Conservation (phyloP, 2,113 vertebrate species). For the Paracanthobrama guichenoti region DNA sequence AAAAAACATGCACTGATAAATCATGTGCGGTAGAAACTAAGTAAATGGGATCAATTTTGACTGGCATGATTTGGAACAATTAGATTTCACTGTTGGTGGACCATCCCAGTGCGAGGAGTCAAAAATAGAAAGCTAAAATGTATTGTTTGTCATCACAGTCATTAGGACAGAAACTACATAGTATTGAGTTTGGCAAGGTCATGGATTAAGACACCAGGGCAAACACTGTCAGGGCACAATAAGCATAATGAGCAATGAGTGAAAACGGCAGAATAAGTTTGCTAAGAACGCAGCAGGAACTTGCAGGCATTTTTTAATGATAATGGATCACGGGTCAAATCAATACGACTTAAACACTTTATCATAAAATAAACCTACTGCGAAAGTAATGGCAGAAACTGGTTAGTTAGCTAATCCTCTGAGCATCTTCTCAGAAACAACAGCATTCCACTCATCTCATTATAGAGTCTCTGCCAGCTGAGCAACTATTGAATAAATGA, state of each 20-base stretch:
- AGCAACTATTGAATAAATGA: slow-evolving; percentile 48
- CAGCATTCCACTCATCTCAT: slow-evolving; percentile 18
- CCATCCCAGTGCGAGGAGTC: neutral
- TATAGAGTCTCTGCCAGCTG: slow-evolving; percentile 44
- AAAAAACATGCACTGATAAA: neutral
- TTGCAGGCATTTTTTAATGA: neutral
- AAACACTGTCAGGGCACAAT: neutral
- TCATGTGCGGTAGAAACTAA: neutral
- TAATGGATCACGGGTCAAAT: slow-evolving; percentile 24
- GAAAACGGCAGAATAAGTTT: neutral
- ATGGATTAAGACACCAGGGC: neutral
- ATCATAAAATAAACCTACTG: neutral
- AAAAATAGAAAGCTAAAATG: neutral
- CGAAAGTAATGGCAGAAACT: slow-evolving; percentile 5
- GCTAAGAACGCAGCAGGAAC: neutral
- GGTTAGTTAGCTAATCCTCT: slow-evolving; percentile 10
- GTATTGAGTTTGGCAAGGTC: neutral
- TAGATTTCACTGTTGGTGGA: neutral
- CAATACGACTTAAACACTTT: neutral
- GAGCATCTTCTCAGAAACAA: slow-evolving; percentile 32
- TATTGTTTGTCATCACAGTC: neutral
- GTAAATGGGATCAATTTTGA: neutral
- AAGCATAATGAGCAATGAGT: neutral
- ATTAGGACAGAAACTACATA: neutral
- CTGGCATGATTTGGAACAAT: neutral